A percentile compares a stretch with the other conserved stretches of the same genome.
phyloP scores from a whole-genome alignment of 1,140 invertebrate species.

The Mizuhopecten yessoensis region DNA sequence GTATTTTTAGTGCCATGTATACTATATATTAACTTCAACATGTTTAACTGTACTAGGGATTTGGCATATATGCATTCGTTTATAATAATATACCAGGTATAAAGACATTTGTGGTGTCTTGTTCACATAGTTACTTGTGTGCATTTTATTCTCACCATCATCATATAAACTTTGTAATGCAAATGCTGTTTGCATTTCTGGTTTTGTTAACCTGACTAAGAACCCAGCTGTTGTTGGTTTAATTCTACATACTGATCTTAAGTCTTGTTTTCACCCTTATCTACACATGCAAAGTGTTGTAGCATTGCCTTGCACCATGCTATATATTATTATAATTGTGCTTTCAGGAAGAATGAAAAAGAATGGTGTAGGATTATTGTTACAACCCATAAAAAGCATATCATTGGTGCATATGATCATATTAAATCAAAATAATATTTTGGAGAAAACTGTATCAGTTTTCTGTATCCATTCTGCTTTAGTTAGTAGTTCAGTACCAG shows the following conservation, averaged over 20 bases:
- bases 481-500: too few species aligned
- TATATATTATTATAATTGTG: too few species aligned
- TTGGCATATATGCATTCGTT: too few species aligned
- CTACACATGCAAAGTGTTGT: background rate
- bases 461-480: background rate
- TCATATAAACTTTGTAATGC: background rate
- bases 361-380: background rate
- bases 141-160: too few species aligned
- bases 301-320: background rate
- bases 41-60: too few species aligned
- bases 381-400: background rate
- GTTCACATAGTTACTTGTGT: too few species aligned
- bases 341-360: background rate
- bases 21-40: too few species aligned
- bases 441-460: too few species aligned
- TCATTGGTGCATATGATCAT: background rate
- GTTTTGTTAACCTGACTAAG: background rate
- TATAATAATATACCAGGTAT: too few species aligned
- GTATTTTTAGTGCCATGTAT: too few species aligned
- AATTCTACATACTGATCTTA: background rate
- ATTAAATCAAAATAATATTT: background rate
- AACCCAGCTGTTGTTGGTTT: background rate
- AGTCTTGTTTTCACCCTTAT: background rate
- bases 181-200: background rate
- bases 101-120: too few species aligned